phyloP scores from a whole-genome alignment of 2,113 vertebrate genomes.

The Ptilonorhynchus violaceus region DNA sequence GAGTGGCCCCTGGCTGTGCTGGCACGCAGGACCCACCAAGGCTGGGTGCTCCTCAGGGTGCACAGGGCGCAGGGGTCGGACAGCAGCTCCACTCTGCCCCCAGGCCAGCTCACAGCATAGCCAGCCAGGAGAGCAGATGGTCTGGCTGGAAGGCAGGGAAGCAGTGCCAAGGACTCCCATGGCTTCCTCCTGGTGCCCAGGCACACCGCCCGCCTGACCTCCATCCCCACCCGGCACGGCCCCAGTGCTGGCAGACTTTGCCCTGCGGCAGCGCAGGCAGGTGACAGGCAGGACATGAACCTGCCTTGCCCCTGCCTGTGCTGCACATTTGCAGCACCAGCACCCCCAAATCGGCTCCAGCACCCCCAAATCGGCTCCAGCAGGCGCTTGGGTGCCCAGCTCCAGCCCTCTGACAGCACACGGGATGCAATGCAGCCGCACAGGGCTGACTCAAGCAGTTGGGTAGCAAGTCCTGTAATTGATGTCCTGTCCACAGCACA shows the following conservation, averaged over 20 bases:
- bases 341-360: background rate
- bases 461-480: conserved; percentile 35
- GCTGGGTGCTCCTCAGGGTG: background rate
- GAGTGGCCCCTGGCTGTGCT: background rate
- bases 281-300: background rate
- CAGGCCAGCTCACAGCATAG: accelerated
- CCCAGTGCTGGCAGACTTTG: background rate
- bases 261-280: accelerated
- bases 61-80: accelerated
- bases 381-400: background rate
- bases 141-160: background rate
- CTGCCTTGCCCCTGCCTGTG: background rate
- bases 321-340: background rate
- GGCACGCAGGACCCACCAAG: accelerated
- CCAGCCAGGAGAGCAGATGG: background rate
- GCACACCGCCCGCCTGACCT: background rate
- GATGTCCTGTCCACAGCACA: background rate
- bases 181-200: background rate
- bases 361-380: accelerated
- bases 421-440: accelerated
- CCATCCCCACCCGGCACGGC: background rate
- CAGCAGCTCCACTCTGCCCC: background rate
- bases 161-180: background rate
- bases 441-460: background rate
- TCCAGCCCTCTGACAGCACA: accelerated